Evolutionary conservation across 2,113 vertebrate genomes (phyloP).

Genomic region (Neodontobutis hainanensis): DNA sequence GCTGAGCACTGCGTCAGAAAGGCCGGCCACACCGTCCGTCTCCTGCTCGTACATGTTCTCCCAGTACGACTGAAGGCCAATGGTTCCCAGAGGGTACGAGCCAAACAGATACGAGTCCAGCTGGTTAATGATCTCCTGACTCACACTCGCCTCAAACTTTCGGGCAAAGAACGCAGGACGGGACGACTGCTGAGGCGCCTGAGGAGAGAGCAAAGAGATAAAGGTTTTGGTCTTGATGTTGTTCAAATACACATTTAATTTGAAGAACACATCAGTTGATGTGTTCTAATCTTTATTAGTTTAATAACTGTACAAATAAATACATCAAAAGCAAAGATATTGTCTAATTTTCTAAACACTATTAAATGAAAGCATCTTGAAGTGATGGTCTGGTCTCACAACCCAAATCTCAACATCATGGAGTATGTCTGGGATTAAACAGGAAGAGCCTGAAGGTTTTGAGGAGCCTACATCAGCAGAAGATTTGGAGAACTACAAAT

Average conservation of each 20-base stretch:
- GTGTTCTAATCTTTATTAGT: too few species aligned
- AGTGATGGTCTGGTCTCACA: too few species aligned
- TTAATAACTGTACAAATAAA: too few species aligned
- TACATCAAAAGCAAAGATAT: too few species aligned
- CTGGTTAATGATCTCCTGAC: slow-evolving; percentile 93
- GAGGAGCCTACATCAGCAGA: too few species aligned
- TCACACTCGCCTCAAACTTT: slow-evolving; percentile 96
- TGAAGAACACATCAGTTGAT: too few species aligned
- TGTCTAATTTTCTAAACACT: too few species aligned
- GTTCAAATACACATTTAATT: slow-evolving; percentile 3
- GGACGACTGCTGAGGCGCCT: slow-evolving; percentile 85
- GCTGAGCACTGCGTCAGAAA: slow-evolving; percentile 84
- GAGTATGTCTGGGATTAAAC: too few species aligned
- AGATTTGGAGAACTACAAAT: too few species aligned
- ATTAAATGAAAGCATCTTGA: too few species aligned
- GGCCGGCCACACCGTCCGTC: slow-evolving; percentile 80
- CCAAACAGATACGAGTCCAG: slow-evolving; percentile 92
- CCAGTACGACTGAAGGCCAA: slow-evolving; percentile 91
- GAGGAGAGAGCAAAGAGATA: background rate
- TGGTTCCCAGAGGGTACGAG: slow-evolving; percentile 73
- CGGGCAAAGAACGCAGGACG: slow-evolving; percentile 96
- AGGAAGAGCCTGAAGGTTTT: too few species aligned
- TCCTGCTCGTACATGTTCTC: slow-evolving; percentile 88
- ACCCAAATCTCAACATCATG: too few species aligned
- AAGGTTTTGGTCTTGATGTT: background rate